These are phyloP conservation scores for Pomphorhynchus laevis DNA, from an alignment of 1,140 invertebrate genomes.

Conservation along the genomic window DNA sequence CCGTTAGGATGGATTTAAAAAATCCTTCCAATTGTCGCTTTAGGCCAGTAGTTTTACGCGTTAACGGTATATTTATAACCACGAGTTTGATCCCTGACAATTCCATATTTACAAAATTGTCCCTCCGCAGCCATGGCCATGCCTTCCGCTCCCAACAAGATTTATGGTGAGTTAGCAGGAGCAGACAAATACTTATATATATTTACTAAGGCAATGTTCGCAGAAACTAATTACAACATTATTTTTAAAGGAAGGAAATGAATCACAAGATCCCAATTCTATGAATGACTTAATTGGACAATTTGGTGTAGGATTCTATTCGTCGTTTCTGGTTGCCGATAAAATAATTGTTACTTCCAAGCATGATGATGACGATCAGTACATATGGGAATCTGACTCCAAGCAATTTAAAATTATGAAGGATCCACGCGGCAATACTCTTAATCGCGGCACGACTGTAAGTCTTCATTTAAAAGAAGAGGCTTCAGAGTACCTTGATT, in stretches of 20 bases:
- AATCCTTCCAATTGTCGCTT: no score
- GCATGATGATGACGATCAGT: constrained; percentile 55
- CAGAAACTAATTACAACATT: neutral
- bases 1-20: no score
- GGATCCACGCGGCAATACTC: constrained; percentile 61
- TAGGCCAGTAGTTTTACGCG: no score
- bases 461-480: constrained; percentile 68
- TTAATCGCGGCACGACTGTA: constrained; percentile 48
- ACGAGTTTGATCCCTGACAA: no score
- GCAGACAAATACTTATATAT: neutral
- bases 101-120: no score
- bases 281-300: constrained; percentile 26
- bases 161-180: constrained; percentile 10
- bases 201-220: neutral
- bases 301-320: constrained; percentile 91
- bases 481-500: constrained; percentile 63
- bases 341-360: constrained; percentile 44
- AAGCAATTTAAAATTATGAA: constrained; percentile 52
- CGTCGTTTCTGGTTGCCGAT: constrained; percentile 39
- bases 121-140: no score
- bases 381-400: constrained; percentile 62
- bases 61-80: no score
- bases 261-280: constrained; percentile 14
- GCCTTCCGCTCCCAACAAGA: constrained; percentile 13
- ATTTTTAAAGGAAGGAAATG: neutral